Conservation (phyloP, 2,888 invertebrate species). For the Cerceris ruficornis region DNA sequence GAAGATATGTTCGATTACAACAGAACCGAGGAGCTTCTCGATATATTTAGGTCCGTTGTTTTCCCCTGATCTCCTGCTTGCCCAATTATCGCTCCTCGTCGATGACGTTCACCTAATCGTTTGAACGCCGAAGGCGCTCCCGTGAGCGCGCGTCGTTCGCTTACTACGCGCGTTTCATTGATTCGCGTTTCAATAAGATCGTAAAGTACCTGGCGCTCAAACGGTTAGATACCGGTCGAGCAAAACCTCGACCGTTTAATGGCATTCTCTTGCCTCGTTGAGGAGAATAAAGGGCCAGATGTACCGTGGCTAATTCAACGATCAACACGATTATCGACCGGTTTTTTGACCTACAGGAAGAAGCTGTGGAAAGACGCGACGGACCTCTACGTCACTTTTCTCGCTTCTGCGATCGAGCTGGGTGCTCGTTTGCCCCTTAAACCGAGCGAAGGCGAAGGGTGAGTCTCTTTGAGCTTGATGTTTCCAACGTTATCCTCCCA, state of each 20-base stretch:
- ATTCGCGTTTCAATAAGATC: too few relatives aligned
- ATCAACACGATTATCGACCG: conserved; percentile 1
- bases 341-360: conserved; percentile 80
- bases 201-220: too few relatives aligned
- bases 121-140: too few relatives aligned
- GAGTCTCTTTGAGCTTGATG: conserved; percentile 59
- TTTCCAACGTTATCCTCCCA: background rate
- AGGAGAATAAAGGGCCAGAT: too few relatives aligned
- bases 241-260: too few relatives aligned
- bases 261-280: too few relatives aligned
- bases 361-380: conserved; percentile 91
- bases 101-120: too few relatives aligned
- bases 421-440: conserved; percentile 92
- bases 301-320: background rate
- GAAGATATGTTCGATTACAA: conserved; percentile 91
- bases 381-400: conserved; percentile 89
- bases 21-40: conserved; percentile 88
- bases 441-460: conserved; percentile 95
- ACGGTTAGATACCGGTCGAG: too few relatives aligned
- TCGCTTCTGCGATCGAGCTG: conserved; percentile 92
- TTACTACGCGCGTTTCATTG: too few relatives aligned
- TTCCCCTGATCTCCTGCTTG: background rate
- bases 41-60: conserved; percentile 85
- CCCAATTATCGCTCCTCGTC: background rate
- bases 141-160: too few relatives aligned